Evolutionary conservation across 1,140 invertebrate species (phyloP), one percentile per base, ranked within the genome.

Genomic region (Cherax destructor): DNA sequence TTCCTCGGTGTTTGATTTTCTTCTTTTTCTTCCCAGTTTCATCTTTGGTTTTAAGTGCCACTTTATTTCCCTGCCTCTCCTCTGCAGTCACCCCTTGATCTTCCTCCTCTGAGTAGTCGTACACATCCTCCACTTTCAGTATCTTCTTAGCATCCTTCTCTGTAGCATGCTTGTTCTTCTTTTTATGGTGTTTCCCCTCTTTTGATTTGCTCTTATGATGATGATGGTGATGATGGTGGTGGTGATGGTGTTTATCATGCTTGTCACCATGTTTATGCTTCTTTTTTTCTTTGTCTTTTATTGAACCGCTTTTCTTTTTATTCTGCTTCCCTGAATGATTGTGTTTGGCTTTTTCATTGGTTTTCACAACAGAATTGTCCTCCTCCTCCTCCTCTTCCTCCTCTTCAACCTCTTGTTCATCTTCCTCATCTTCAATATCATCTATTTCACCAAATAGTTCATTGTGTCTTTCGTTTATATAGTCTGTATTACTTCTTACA

Each of bases 171-270:
- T 90, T 90, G 41, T 90, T 90, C 72, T 90, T 90, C 81, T 84
- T 90, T 41, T 90, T 90, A 24, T 90, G 88, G 21, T 90, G 88
- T 13, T 87, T 93, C 79, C 86, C 80, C 21, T 92, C 86, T 91
- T 89, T 93, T 78, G 56, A 65, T 83, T 88, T 92, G 65, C 87
- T 86, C 50, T 92, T 92, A 56, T 93, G 90, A 65, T 93, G 93
- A 72, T 92, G 96, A 93, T 86, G 94, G 92, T 59, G 93, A 83
- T 56, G 94, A 83, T 78, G 94, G 83, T 92, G 94, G 93, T 84
- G 94, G 92, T 86, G 94, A 93, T 92, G 94, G 93, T 93, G 89
- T 13, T 93, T 81, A 7, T 91, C 86, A 72, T 93, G 88, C 18
- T 83, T 86, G 11, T 87, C 80, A 4, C 78, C 76, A 21, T 92